phyloP scores from a whole-genome alignment of 2,113 vertebrate species.

The Zosterops pallidus region DNA sequence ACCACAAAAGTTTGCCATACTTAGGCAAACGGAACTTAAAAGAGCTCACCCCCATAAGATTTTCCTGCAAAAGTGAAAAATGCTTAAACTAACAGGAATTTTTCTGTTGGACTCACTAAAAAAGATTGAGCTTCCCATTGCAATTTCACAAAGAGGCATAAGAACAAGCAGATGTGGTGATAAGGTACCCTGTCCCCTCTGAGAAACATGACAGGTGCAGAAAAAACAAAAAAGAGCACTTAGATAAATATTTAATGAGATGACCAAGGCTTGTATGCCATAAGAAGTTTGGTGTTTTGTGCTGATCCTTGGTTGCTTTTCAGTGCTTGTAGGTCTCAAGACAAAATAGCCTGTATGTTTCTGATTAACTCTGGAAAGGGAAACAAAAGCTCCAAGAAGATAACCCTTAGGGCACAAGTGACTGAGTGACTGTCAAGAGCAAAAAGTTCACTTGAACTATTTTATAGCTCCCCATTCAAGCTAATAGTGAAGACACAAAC shows the following conservation, averaged over 20 bases:
- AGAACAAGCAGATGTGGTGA: background rate
- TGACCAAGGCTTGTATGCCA: background rate
- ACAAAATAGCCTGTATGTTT: conserved; percentile 16
- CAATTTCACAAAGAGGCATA: background rate
- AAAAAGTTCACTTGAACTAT: conserved; percentile 1
- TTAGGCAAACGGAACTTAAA: background rate
- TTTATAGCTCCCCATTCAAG: background rate
- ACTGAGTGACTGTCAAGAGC: background rate
- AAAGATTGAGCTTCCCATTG: background rate
- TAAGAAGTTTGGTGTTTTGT: conserved; percentile 36
- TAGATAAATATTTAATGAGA: conserved; percentile 51
- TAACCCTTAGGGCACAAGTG: background rate
- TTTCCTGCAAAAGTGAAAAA: background rate
- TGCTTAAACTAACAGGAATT: background rate
- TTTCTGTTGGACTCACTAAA: background rate
- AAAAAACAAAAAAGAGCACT: background rate
- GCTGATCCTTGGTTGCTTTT: background rate
- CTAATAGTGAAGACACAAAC: background rate
- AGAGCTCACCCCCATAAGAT: background rate
- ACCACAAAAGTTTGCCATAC: background rate
- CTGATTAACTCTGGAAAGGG: conserved; percentile 33
- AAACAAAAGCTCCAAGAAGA: conserved; percentile 15
- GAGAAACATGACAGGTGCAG: conserved; percentile 30
- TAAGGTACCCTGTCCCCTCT: background rate
- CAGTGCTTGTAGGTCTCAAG: background rate